These are phyloP conservation scores for Antigone vipio DNA, from an alignment of 2,113 vertebrate species.

Conservation along the genomic window DNA sequence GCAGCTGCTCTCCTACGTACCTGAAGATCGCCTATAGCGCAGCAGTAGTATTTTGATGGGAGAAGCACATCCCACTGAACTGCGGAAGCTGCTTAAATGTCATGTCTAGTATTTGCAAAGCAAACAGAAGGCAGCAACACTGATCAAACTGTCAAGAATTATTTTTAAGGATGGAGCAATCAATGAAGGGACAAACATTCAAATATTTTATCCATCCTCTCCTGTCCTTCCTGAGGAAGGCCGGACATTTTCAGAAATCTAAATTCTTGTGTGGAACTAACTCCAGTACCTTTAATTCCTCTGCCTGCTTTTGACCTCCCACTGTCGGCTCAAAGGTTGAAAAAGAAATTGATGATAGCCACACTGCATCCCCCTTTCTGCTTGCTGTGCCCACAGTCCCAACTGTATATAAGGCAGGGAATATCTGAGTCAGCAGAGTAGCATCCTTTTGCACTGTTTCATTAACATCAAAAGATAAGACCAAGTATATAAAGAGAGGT, in stretches of 20 bases:
- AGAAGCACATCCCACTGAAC: neutral
- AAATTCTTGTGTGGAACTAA: neutral
- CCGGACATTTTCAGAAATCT: neutral
- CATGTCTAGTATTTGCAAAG: neutral
- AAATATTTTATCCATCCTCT: neutral
- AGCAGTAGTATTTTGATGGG: accelerated
- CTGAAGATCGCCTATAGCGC: neutral
- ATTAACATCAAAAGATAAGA: neutral
- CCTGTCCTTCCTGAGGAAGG: neutral
- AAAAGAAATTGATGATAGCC: too few relatives aligned
- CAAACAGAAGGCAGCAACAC: neutral
- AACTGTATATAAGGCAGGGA: neutral
- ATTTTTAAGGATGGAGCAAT: neutral
- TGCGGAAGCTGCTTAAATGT: neutral
- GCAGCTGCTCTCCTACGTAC: neutral
- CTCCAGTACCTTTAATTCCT: neutral
- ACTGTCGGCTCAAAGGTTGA: neutral
- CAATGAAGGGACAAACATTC: neutral
- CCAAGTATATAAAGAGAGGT: accelerated
- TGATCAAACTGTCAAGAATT: too few relatives aligned
- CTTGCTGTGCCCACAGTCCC: neutral
- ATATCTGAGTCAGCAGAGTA: accelerated
- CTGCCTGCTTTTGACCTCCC: neutral
- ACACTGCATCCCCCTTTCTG: neutral
- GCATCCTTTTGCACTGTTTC: neutral